Conservation (phyloP, 2,797 vertebrate genomes). For the Geotrypetes seraphini region DNA sequence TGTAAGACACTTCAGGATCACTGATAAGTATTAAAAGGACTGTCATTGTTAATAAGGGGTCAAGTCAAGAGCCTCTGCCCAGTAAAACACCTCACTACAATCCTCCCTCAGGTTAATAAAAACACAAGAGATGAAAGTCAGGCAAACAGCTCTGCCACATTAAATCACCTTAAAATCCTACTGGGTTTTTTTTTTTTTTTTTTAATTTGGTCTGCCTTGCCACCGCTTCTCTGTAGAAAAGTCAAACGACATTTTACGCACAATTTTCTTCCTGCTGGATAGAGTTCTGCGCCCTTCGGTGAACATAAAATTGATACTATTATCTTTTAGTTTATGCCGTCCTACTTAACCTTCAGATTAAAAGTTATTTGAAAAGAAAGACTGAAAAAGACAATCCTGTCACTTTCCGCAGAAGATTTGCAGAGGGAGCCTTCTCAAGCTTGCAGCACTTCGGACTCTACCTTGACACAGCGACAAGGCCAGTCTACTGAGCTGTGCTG, state of each 20-base stretch:
- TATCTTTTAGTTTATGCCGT: slow-evolving; percentile 65
- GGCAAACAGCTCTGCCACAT: too few species aligned
- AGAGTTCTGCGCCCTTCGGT: slow-evolving; percentile 64
- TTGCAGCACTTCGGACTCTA: background rate
- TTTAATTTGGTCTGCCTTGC: slow-evolving; percentile 30
- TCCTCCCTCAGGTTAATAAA: too few species aligned
- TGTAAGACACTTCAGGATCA: too few species aligned
- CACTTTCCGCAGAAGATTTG: slow-evolving; percentile 39
- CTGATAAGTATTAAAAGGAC: too few species aligned
- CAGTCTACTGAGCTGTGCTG: too few species aligned
- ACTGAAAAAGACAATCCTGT: slow-evolving; percentile 57
- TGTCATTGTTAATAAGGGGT: too few species aligned
- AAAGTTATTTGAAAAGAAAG: slow-evolving; percentile 69
- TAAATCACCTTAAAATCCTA: slow-evolving; percentile 38
- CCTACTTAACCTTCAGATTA: slow-evolving; percentile 73
- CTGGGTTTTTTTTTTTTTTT: too few species aligned
- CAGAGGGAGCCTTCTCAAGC: slow-evolving; percentile 21
- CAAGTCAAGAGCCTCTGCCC: too few species aligned
- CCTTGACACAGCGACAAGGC: background rate
- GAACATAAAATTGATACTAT: slow-evolving; percentile 70
- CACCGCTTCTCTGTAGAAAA: slow-evolving; percentile 45
- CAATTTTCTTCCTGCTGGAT: slow-evolving; percentile 60
- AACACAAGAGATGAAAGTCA: too few species aligned
- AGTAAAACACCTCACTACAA: too few species aligned
- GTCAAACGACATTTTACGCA: slow-evolving; percentile 62